These are phyloP conservation scores for Tetramorium bicarinatum DNA, from an alignment of 2,888 invertebrate species.

Conservation along the genomic window DNA sequence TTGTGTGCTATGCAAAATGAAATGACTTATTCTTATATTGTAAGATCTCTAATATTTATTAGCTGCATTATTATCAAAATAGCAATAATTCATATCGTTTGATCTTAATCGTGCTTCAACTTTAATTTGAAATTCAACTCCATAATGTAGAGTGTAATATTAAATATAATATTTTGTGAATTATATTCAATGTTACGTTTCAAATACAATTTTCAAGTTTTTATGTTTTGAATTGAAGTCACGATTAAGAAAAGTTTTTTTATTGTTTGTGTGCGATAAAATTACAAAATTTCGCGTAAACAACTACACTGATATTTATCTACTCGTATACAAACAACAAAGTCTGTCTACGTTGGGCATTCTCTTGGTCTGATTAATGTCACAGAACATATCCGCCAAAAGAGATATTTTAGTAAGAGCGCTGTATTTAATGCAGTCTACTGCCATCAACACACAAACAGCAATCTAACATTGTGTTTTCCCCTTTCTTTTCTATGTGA, in stretches of 20 bases:
- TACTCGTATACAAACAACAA: constrained; percentile 17
- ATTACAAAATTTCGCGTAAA: constrained; percentile 15
- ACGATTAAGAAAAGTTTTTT: neutral
- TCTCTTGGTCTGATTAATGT: constrained; percentile 81
- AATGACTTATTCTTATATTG: neutral
- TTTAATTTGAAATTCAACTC: constrained; percentile 2
- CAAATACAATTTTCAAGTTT: neutral
- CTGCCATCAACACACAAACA: constrained; percentile 60
- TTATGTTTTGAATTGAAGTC: constrained; percentile 8
- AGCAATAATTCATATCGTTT: constrained; percentile 4
- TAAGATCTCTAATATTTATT: neutral
- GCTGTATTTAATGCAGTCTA: constrained; percentile 65
- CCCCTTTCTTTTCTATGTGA: constrained; percentile 87
- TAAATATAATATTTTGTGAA: neutral
- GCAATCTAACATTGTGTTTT: constrained; percentile 86
- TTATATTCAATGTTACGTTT: constrained; percentile 5
- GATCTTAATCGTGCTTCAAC: constrained; percentile 37
- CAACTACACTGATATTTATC: neutral
- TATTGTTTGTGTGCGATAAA: constrained; percentile 13
- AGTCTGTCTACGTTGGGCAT: constrained; percentile 81
- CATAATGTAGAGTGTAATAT: neutral
- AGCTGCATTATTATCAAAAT: constrained; percentile 3
- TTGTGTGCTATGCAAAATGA: neutral
- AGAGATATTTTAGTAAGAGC: constrained; percentile 52
- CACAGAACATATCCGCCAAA: constrained; percentile 40